Evolutionary conservation across 2,113 vertebrate genomes (phyloP), one percentile per base, ranked within the genome.

Genomic region (Pyxicephalus adspersus): DNA sequence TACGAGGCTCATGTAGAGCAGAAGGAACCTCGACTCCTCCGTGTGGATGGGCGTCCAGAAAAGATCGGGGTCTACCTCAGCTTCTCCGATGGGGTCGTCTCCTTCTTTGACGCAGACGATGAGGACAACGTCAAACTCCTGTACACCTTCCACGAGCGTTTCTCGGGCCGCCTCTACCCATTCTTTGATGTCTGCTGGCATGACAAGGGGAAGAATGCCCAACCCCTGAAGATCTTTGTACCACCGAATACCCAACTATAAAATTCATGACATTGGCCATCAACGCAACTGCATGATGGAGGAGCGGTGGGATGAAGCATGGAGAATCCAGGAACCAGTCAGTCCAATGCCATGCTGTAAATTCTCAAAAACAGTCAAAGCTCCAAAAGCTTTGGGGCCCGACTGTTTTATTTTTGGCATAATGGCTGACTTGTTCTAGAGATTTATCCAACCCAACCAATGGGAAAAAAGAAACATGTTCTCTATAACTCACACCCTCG

Each of bases 1-100:
- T 94, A 94, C 17, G 91, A 96, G 81, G 96, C 95, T 22, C 91
- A 95, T 18, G 93, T 94, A 20, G 92, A 94, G 76, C 95, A 94
- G 79, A 95, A 94, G 52, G 90, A 90, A 60, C 89, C 90, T 0
- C 85, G 93, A 83, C 26, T 93, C 64, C 93, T 95, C 92, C 77
- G 90, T 84, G 74, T 89, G 76, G 50, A 89, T 83, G 20, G 84
- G 88, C 75, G 89, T 85, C 87, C 91, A 16, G 66, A 83, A 88
- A 90, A 88, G 64, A 85, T 96, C 0, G 96, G 95, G 0, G 52
- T 96, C 63, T 90, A 96, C 78, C 93, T 95, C 22, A 96, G 94
- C 86, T 94, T 94, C 29, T 77, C 86, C 0, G 94, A 93, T 1
- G 96, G 95, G 0, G 58, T 93, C 58, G 89, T 97, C 55, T 88